phyloP scores from a whole-genome alignment of 2,113 vertebrate genomes.

The Protobothrops flavoviridis region DNA sequence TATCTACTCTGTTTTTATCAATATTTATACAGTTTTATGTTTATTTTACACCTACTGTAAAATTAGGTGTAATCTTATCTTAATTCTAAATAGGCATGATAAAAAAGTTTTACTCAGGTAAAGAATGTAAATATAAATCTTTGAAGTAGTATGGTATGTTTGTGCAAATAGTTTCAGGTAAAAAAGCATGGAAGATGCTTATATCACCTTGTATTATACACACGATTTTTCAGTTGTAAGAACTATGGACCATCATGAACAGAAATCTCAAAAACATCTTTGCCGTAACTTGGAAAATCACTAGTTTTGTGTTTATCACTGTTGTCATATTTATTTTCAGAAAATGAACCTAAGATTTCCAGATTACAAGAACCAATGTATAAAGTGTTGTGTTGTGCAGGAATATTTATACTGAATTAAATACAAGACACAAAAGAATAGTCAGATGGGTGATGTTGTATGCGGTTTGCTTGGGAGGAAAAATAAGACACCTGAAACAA shows the following conservation, averaged over 20 bases:
- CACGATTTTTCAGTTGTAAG: background rate
- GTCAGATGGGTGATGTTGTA: background rate
- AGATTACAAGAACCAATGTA: background rate
- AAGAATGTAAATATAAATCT: background rate
- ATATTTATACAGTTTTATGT: background rate
- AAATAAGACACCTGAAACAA: conserved; percentile 48
- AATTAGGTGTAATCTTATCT: background rate
- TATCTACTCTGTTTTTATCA: background rate
- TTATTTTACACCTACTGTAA: background rate
- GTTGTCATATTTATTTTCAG: background rate
- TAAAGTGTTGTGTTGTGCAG: background rate
- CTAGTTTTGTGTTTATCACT: background rate
- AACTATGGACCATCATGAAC: background rate
- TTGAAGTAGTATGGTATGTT: background rate
- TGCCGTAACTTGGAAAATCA: background rate
- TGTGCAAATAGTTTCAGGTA: background rate
- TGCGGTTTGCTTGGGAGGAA: conserved; percentile 53
- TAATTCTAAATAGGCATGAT: background rate
- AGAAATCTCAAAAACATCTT: background rate
- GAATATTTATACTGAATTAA: background rate
- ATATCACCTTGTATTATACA: background rate
- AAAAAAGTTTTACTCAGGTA: background rate
- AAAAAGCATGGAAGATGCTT: background rate
- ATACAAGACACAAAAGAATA: conserved; percentile 30
- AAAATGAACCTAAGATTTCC: background rate